Conservation (phyloP, 1,140 invertebrate genomes). For the Thereuonema tuberculata region DNA sequence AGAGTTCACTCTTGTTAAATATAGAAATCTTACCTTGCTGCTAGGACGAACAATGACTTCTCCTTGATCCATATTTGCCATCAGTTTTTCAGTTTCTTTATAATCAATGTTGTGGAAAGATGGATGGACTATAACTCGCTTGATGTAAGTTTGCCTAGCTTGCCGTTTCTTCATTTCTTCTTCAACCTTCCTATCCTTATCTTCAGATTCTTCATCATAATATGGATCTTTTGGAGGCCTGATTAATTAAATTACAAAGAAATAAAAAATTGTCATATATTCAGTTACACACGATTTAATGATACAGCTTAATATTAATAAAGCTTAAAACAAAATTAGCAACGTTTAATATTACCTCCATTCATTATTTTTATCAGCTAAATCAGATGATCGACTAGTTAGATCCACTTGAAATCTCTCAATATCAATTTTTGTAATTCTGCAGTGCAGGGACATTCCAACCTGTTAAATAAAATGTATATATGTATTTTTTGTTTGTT, state of each 20-base stretch:
- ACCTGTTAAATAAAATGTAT: constrained; percentile 31
- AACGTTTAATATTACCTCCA: constrained; percentile 53
- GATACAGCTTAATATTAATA: not conserved
- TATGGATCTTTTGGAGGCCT: constrained; percentile 74
- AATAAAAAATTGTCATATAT: no score
- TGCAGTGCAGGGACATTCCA: constrained; percentile 77
- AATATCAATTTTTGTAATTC: constrained; percentile 92
- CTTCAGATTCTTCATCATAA: constrained; percentile 80
- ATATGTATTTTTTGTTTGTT: no score
- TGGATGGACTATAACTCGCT: constrained; percentile 94
- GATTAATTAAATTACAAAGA: constrained; percentile 20
- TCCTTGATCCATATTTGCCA: constrained; percentile 85
- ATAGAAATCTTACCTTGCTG: constrained; percentile 54
- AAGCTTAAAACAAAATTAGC: not conserved
- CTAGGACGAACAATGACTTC: constrained; percentile 93
- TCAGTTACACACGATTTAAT: no score
- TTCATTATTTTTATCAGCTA: constrained; percentile 76
- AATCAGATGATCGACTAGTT: constrained; percentile 83
- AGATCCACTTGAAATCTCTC: constrained; percentile 89
- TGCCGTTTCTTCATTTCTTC: constrained; percentile 67
- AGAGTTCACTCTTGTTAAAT: no score
- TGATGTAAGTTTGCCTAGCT: constrained; percentile 67
- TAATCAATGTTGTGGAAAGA: constrained; percentile 95
- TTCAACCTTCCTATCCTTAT: constrained; percentile 60
- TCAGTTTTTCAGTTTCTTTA: constrained; percentile 76